phyloP scores from a whole-genome alignment of 2,888 invertebrate genomes.

The Orthosia gracilis region DNA sequence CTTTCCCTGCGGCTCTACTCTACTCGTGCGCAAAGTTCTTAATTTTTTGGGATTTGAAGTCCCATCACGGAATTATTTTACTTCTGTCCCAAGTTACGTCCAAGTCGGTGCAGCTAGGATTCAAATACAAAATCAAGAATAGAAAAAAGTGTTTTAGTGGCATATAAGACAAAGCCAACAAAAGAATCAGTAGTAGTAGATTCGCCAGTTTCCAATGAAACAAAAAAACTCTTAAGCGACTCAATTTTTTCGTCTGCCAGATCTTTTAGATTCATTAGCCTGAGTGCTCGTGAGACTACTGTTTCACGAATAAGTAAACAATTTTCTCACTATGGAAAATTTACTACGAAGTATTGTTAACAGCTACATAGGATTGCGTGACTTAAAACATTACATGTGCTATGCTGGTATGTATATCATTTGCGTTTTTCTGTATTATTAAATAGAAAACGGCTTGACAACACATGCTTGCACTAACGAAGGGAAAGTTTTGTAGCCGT shows the following conservation, averaged over 20 bases:
- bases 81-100: not conserved
- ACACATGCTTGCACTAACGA: conserved; percentile 72
- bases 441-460: conserved; percentile 78
- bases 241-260: conserved; percentile 37
- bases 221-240: not conserved
- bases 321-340: conserved; percentile 84
- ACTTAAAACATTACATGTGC: conserved; percentile 74
- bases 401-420: conserved; percentile 65
- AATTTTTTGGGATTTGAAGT: conserved; percentile 24
- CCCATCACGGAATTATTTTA: not conserved
- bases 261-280: conserved; percentile 69
- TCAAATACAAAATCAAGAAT: not conserved
- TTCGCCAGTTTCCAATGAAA: conserved; percentile 2
- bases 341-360: conserved; percentile 79
- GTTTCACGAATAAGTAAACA: conserved; percentile 79
- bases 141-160: not conserved
- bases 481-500: conserved; percentile 73
- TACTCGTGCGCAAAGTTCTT: conserved; percentile 8
- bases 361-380: conserved; percentile 75
- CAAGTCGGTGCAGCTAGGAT: not conserved
- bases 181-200: conserved; percentile 19
- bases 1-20: conserved; percentile 5
- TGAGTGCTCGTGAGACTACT: conserved; percentile 66
- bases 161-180: not conserved
- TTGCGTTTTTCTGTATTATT: conserved; percentile 75